Evolutionary conservation across 37 sponge, comb jelly and placozoan genomes (phyloP).

Genomic region (Sycon ciliatum): DNA sequence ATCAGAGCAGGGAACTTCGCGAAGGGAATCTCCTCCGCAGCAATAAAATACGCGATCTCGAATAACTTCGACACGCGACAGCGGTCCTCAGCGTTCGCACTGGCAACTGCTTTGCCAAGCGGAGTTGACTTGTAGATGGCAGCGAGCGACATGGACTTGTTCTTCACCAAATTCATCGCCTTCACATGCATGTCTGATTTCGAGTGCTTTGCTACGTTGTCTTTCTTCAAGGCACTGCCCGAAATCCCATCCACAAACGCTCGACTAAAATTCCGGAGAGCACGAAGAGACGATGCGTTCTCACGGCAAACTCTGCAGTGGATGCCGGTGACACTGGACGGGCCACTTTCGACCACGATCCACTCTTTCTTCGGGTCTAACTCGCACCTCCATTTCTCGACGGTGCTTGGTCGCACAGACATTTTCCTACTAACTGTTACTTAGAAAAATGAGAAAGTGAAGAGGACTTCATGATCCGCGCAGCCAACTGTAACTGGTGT

Average conservation of each 20-base stretch:
- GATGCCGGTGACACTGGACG: no score
- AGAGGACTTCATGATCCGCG: no score
- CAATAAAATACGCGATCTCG: slow-evolving; percentile 13
- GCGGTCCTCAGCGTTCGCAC: background rate
- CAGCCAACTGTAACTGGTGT: no score
- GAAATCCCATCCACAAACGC: slow-evolving; percentile 24
- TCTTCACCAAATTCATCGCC: background rate
- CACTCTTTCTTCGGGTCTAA: no score
- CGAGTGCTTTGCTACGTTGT: slow-evolving; percentile 26
- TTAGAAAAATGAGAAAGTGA: no score
- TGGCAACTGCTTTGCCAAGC: background rate
- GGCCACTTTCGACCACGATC: no score
- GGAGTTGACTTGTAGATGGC: slow-evolving; percentile 1
- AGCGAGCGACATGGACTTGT: background rate
- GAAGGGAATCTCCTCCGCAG: slow-evolving; percentile 1
- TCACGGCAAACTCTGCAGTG: no score
- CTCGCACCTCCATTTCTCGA: no score
- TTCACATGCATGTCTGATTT: slow-evolving; percentile 16
- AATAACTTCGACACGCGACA: slow-evolving; percentile 6
- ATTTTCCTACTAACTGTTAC: no score
- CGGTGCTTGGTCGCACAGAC: no score
- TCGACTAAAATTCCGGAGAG: slow-evolving; percentile 20
- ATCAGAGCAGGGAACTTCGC: background rate
- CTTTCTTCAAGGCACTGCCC: slow-evolving; percentile 32
- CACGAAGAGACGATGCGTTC: no score